Evolutionary conservation across 2,888 invertebrate species (phyloP).

Genomic region (Abrostola tripartita): DNA sequence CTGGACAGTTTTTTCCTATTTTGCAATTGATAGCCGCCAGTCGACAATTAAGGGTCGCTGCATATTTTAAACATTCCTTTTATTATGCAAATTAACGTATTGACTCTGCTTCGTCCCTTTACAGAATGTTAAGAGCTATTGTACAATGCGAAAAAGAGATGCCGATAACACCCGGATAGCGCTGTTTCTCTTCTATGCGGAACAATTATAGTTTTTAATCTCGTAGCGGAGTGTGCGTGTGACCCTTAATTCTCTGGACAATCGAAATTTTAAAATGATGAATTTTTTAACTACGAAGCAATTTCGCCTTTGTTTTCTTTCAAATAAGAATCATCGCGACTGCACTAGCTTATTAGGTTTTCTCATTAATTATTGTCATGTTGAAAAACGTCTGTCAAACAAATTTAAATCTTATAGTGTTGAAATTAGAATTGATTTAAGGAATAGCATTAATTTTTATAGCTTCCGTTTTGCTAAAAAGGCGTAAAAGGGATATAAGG

Average conservation of each 20-base stretch:
- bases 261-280: constrained; percentile 12
- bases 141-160: constrained; percentile 32
- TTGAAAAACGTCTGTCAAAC: neutral
- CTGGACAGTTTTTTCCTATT: constrained; percentile 84
- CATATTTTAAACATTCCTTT: constrained; percentile 84
- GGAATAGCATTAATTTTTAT: constrained; percentile 44
- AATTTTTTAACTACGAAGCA: neutral
- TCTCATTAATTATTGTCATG: constrained; percentile 15
- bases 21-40: constrained; percentile 85
- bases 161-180: constrained; percentile 13
- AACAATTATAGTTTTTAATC: constrained; percentile 44
- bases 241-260: constrained; percentile 37
- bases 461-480: constrained; percentile 67
- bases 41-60: constrained; percentile 81
- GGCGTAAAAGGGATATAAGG: constrained; percentile 67
- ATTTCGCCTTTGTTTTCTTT: neutral
- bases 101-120: constrained; percentile 69
- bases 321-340: constrained; percentile 8
- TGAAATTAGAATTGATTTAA: neutral
- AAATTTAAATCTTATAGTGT: neutral
- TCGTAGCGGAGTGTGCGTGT: constrained; percentile 9
- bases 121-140: constrained; percentile 41
- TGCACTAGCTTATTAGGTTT: constrained; percentile 9
- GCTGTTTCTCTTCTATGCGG: constrained; percentile 23
- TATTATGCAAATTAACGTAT: constrained; percentile 86